A percentile compares a stretch with the other conserved stretches of the same genome.
These are phyloP conservation scores for Parnassius mnemosyne DNA, from an alignment of 2,888 invertebrate species.

Conservation along the genomic window DNA sequence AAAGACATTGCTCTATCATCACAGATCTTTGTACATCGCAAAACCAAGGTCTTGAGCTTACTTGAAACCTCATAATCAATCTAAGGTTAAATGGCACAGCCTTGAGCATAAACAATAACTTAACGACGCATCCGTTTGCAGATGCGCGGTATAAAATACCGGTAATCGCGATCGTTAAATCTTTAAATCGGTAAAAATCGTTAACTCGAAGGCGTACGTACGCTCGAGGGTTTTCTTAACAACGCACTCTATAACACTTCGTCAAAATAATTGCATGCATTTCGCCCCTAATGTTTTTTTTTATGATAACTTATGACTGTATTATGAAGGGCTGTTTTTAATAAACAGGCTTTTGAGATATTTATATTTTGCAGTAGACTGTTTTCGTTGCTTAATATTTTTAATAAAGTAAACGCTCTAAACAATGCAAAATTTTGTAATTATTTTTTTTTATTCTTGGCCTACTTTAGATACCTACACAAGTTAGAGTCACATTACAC, in stretches of 20 bases:
- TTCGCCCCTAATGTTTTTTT: background rate
- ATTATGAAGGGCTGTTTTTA: background rate
- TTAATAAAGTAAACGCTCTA: too few relatives aligned
- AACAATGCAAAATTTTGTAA: too few relatives aligned
- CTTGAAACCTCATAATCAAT: constrained; percentile 28
- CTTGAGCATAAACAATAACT: constrained; percentile 37
- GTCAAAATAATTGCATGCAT: constrained; percentile 2
- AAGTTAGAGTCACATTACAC: too few relatives aligned
- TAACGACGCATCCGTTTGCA: constrained; percentile 43
- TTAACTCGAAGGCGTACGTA: constrained; percentile 8
- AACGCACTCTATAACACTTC: background rate
- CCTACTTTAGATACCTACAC: too few relatives aligned
- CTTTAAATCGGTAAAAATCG: constrained; percentile 38
- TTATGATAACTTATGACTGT: background rate
- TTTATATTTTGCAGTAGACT: too few relatives aligned
- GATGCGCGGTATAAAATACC: constrained; percentile 44
- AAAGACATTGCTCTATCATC: constrained; percentile 9
- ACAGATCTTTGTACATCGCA: constrained; percentile 32
- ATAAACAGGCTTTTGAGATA: too few relatives aligned
- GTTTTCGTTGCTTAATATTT: too few relatives aligned
- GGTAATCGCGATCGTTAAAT: constrained; percentile 40
- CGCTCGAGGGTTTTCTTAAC: constrained; percentile 8
- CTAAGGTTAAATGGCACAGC: constrained; percentile 32
- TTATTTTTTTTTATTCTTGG: too few relatives aligned
- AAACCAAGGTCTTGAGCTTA: constrained; percentile 33